Evolutionary conservation across 2,113 vertebrate species (phyloP).

Genomic region (Otus sunia): DNA sequence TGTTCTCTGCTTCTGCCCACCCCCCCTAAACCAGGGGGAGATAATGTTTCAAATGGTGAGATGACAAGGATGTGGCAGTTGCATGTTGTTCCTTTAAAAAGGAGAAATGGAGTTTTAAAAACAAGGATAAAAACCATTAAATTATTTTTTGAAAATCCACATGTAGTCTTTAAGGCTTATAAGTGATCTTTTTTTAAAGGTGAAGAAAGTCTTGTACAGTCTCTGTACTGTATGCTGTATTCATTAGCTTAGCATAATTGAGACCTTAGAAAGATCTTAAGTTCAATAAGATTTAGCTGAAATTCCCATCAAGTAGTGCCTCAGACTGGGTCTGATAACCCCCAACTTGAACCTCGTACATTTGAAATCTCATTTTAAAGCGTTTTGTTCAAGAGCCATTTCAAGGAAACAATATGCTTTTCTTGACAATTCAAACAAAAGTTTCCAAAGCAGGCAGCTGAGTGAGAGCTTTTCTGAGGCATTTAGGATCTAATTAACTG

Average conservation of each 20-base stretch:
- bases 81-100: not conserved
- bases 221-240: not conserved
- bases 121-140: not conserved
- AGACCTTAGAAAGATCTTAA: not conserved
- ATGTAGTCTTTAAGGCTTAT: not conserved
- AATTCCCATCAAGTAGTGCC: not conserved
- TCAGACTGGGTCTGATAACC: not conserved
- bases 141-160: not conserved
- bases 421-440: not conserved
- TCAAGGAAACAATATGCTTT: not conserved
- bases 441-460: not conserved
- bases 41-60: not conserved
- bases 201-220: not conserved
- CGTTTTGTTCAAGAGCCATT: not conserved
- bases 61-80: not conserved
- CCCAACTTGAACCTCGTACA: not conserved
- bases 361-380: conserved; percentile 9
- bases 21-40: not conserved
- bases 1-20: not conserved
- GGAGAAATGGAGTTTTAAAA: not conserved
- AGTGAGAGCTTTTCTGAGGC: not conserved
- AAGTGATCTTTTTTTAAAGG: not conserved
- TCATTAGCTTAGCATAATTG: not conserved
- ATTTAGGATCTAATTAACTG: not conserved
- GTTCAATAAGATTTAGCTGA: not conserved